phyloP scores from a whole-genome alignment of 1,140 invertebrate genomes.

The Propsilocerus akamusi region DNA sequence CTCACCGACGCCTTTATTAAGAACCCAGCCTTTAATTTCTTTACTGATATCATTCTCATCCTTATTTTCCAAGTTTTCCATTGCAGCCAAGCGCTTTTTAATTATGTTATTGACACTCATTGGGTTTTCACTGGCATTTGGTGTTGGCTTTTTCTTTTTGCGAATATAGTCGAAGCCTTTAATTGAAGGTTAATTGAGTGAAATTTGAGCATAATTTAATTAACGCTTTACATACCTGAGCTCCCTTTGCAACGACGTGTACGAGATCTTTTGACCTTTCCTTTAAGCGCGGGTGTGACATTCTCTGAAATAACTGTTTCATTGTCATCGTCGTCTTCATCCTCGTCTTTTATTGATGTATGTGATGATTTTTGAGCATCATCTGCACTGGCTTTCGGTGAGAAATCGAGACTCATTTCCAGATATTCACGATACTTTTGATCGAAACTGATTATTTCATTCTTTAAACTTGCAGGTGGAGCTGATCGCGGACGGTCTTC shows the following conservation, averaged over 20 bases:
- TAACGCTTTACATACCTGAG: slow-evolving; percentile 19
- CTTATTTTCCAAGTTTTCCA: slow-evolving; percentile 23
- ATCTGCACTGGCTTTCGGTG: slow-evolving; percentile 29
- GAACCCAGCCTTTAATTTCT: slow-evolving; percentile 77
- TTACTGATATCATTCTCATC: slow-evolving; percentile 48
- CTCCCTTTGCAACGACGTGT: slow-evolving; percentile 39
- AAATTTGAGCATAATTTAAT: background rate
- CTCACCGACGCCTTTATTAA: slow-evolving; percentile 86
- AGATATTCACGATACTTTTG: slow-evolving; percentile 21
- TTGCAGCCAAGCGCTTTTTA: background rate
- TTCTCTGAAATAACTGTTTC: slow-evolving; percentile 6
- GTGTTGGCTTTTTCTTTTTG: slow-evolving; percentile 56
- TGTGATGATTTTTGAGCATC: slow-evolving; percentile 10
- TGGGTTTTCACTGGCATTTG: slow-evolving; percentile 7
- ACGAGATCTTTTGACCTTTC: slow-evolving; percentile 21
- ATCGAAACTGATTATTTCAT: slow-evolving; percentile 15
- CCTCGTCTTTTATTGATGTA: slow-evolving; percentile 2
- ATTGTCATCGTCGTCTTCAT: background rate
- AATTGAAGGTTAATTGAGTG: background rate
- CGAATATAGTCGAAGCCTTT: slow-evolving; percentile 70
- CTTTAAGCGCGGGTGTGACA: background rate
- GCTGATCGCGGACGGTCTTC: slow-evolving; percentile 39
- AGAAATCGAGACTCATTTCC: slow-evolving; percentile 19
- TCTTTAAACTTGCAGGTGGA: slow-evolving; percentile 26
- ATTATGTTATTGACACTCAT: background rate